phyloP scores from a whole-genome alignment of 2,888 invertebrate species.

The Strigamia transsilvanica region DNA sequence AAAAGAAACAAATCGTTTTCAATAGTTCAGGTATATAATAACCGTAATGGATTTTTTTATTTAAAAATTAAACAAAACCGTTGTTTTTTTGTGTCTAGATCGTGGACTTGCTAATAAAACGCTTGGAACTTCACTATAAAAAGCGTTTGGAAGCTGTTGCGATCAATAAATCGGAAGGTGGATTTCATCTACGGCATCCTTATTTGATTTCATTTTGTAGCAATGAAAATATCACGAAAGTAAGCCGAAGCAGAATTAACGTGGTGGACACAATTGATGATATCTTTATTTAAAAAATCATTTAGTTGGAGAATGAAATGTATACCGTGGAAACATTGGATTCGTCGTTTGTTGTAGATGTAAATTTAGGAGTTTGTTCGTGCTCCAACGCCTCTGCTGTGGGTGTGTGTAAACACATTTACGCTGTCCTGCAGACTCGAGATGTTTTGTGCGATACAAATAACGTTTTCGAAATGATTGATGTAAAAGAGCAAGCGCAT shows the following conservation, averaged over 20 bases:
- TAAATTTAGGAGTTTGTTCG: background rate
- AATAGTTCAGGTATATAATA: background rate
- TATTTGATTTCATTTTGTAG: background rate
- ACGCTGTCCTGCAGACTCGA: background rate
- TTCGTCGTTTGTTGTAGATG: background rate
- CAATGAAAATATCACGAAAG: background rate
- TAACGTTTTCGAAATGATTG: background rate
- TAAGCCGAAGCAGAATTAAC: background rate
- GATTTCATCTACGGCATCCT: background rate
- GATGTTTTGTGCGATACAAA: background rate
- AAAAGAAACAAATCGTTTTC: conserved; percentile 1
- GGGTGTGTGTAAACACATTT: background rate
- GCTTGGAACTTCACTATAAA: background rate
- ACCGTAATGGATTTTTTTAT: background rate
- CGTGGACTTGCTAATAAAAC: background rate
- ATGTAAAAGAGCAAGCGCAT: background rate
- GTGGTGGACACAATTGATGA: background rate
- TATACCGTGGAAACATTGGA: background rate
- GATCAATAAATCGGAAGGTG: background rate
- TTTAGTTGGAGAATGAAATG: background rate
- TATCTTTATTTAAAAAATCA: no score
- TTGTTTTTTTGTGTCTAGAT: background rate
- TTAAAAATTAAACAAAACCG: background rate
- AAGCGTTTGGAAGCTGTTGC: background rate
- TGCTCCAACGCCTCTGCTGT: background rate